Base-by-base conservation (phyloP, 1,140 invertebrate genomes). In the Thaumetopoea pityocampa region DNA sequence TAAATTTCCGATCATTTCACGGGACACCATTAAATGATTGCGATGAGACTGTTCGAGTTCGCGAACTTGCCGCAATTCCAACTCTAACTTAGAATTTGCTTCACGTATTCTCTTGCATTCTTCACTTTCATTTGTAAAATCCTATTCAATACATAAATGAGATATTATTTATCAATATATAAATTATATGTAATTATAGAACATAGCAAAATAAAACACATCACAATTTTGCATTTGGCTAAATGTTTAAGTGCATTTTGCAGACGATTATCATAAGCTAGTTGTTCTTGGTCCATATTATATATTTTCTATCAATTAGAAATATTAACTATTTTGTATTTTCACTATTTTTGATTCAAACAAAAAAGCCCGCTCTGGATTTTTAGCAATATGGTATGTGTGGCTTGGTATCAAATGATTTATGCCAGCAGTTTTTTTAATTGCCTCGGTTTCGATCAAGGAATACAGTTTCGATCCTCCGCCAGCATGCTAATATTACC, bases 1-100 rank as follows among this genome's bases (percentile, higher is more conserved):
- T 23, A 85, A 61, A 36, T 78, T 83, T 10, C 46, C 68, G 16
- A 86, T 82, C 65, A 86, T 79, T 65, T 86, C 73, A 18, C 77
- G 59, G 10, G 79, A 77, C 6, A 56, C 63, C 24, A 68, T 41
- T 24, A 85, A 68, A 46, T 77, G 67, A 33, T 69, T 71, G 7
- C 70, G 63, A 52, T 83, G 78, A 0, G 69, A 72, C 40, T 85
- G 84, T 50, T 79, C 76, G 8, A 70, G 47, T 46, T 83, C 78
- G 2, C 55, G 53, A 4, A 58, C 34, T 43, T 82, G 67, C 48
- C 63, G 72, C 34, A 83, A 19, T 49, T 81, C 74, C n/a, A 51
- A 29, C 61, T 79, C 70, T 42, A 81, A 46, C 57, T 70, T 79
- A 33, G 34, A 40, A 46, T 76, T 79, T 18, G 51, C 29, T 46